These are phyloP conservation scores for Tiphia femorata DNA, from an alignment of 2,888 invertebrate species.

Conservation along the genomic window DNA sequence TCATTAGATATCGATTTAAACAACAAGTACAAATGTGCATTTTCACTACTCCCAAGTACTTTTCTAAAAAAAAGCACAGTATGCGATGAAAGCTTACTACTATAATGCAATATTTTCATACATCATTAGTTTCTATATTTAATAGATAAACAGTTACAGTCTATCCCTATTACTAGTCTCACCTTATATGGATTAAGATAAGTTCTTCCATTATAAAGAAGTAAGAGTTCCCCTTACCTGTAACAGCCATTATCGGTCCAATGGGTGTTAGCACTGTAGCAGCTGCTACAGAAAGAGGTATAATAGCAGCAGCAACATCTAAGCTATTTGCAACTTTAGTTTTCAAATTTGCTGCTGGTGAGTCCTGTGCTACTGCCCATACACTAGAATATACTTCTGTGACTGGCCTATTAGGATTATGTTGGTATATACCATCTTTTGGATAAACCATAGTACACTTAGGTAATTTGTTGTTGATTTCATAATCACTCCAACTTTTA, in stretches of 20 bases:
- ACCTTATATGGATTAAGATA: too few species aligned
- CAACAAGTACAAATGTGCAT: too few species aligned
- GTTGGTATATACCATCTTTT: conserved; percentile 50
- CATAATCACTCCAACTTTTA: conserved; percentile 41
- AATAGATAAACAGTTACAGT: too few species aligned
- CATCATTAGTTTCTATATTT: too few species aligned
- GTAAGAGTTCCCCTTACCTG: not conserved
- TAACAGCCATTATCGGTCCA: not conserved
- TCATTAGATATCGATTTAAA: too few species aligned
- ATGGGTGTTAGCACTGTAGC: not conserved
- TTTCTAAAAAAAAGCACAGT: too few species aligned
- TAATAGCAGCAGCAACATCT: not conserved
- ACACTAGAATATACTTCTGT: conserved; percentile 15
- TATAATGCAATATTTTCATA: too few species aligned
- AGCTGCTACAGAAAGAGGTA: not conserved
- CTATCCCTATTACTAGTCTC: too few species aligned
- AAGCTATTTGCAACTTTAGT: not conserved
- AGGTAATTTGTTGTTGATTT: conserved; percentile 42
- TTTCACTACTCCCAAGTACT: too few species aligned
- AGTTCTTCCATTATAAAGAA: not conserved
- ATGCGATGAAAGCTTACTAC: too few species aligned
- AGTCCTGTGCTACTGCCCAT: not conserved
- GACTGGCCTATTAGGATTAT: conserved; percentile 34
- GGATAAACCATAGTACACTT: conserved; percentile 50
- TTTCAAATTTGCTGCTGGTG: not conserved